Base-by-base conservation (phyloP, 2,797 vertebrate species). In the Dromococcyx pavoninus region DNA sequence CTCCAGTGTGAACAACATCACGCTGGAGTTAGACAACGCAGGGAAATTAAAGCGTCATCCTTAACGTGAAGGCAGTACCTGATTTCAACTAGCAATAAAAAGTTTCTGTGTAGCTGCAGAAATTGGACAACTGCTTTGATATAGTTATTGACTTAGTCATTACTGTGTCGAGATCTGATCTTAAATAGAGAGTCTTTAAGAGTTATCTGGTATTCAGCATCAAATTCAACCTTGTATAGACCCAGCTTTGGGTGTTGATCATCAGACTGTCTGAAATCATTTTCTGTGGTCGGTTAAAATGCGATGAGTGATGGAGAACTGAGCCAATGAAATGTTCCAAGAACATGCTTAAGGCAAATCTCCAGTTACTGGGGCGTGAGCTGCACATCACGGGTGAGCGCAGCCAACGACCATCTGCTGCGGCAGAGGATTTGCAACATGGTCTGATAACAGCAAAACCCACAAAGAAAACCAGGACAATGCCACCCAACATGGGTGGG, bases 281-380 rank as follows among this genome's bases (percentile, higher is more conserved):
- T 67, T 87, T 82, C 39, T 85, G 79, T 2, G 16, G 58, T 62
- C 58, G 13, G 51, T 83, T 51, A 89, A 83, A 92, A 62, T 56
- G 43, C 0, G 0, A 70, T 58, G 87, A 88, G 17, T 72, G 91
- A 78, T 72, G 86, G 79, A 88, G 80, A 88, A 78, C 91, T 80
- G 86, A 81, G 70, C n/a, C 89, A 86, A 33, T 54, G 80, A 81
- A 72, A 94, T 78, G 76, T 78, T 94, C 57, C 83, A 84, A 75
- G 93, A 83, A 91, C 86, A 66, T 3, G 82, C 94, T 96, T 78
- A 95, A 94, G 94, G 96, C 94, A 91, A 84, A 93, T 86, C 83
- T 88, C 33, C 79, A 78, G 95, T 78, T 86, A 51, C 30, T 43
- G 69, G 88, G 86, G 91, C 76, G 84, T 88, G 86, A 86, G 86